Evolutionary conservation across 1,140 invertebrate genomes (phyloP).

Genomic region (Melipona quadrifasciata): DNA sequence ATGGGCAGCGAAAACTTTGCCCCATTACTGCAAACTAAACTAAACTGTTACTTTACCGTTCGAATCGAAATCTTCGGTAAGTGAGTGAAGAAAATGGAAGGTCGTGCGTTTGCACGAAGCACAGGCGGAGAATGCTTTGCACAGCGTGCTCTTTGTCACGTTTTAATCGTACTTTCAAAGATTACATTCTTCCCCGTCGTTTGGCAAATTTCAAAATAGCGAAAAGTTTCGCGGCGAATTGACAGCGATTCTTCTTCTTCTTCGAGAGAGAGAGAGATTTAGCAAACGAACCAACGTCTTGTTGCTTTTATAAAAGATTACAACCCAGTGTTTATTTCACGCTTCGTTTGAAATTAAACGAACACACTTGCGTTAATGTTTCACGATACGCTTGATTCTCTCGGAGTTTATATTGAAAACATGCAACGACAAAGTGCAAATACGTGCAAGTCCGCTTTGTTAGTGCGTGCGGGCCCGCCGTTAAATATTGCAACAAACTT

Average conservation of each 20-base stretch:
- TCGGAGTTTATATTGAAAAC: neutral
- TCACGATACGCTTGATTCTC: neutral
- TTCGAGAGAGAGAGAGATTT: neutral
- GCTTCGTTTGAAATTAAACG: neutral
- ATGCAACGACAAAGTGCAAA: neutral
- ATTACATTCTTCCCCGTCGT: neutral
- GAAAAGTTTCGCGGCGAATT: too few relatives aligned
- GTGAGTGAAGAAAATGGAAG: neutral
- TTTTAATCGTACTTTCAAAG: neutral
- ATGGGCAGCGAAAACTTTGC: neutral
- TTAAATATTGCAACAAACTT: constrained; percentile 22
- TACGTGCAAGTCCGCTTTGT: neutral
- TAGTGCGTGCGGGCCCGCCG: neutral
- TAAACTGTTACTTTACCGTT: neutral
- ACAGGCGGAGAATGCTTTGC: too few relatives aligned
- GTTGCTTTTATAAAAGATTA: neutral
- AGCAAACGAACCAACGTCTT: neutral
- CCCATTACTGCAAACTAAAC: neutral
- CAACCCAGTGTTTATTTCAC: neutral
- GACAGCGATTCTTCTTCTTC: too few relatives aligned
- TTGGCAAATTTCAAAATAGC: neutral
- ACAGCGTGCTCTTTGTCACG: neutral
- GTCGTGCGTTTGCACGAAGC: neutral
- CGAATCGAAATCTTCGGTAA: neutral
- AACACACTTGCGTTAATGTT: neutral